A percentile compares a stretch with the other conserved stretches of the same genome.
Evolutionary conservation across 1,140 invertebrate genomes (phyloP).

Genomic region (Lepidotrigona ventralis): DNA sequence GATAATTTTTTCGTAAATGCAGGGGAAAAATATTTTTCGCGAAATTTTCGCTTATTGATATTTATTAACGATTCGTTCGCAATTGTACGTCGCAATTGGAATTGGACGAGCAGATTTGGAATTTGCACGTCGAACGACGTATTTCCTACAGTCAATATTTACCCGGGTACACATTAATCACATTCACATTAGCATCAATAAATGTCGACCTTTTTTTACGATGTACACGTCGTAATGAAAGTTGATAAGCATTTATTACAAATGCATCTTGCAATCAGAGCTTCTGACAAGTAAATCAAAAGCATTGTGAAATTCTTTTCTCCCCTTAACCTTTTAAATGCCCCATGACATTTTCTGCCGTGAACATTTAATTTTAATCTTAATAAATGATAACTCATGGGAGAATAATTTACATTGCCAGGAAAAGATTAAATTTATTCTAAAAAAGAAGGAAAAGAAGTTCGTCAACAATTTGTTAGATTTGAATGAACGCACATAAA

Average conservation of each 20-base stretch:
- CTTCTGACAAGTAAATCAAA: neutral
- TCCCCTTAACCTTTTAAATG: neutral
- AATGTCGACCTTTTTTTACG: neutral
- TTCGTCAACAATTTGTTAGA: too few species aligned
- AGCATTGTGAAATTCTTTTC: neutral
- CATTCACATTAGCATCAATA: conserved; percentile 1
- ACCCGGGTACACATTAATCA: neutral
- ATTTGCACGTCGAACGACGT: neutral
- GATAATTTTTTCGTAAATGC: too few species aligned
- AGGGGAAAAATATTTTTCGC: too few species aligned
- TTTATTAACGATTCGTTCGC: neutral
- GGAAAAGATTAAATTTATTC: too few species aligned
- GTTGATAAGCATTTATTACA: neutral
- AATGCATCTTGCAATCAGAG: neutral
- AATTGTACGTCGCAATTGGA: neutral
- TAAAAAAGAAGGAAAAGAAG: too few species aligned
- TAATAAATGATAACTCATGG: neutral
- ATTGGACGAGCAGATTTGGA: neutral
- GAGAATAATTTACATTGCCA: neutral
- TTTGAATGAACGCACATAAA: too few species aligned
- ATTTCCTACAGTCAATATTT: conserved; percentile 7
- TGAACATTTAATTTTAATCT: neutral
- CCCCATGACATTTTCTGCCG: neutral
- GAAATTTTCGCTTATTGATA: neutral
- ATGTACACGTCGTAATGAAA: neutral